These are phyloP conservation scores for Tetrapedia diversipes DNA, from an alignment of 2,888 invertebrate species.

Conservation along the genomic window DNA sequence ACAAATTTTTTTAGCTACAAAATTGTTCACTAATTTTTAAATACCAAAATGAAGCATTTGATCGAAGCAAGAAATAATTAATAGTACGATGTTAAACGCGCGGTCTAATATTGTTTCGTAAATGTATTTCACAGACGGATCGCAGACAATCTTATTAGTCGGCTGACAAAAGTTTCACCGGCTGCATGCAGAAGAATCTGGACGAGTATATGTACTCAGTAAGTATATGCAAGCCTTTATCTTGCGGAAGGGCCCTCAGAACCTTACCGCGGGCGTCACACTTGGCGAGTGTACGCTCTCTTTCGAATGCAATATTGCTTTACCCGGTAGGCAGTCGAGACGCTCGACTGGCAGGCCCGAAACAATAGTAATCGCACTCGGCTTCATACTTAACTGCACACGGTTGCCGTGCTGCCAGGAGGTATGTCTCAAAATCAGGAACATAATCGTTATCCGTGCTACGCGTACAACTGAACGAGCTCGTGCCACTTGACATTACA, in stretches of 20 bases:
- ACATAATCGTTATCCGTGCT: constrained; percentile 54
- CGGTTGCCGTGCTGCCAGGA: constrained; percentile 59
- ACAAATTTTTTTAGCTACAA: too few relatives aligned
- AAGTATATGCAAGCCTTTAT: constrained; percentile 80
- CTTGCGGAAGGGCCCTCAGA: constrained; percentile 75
- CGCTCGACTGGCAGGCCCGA: constrained; percentile 69
- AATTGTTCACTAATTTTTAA: too few relatives aligned
- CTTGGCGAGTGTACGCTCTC: constrained; percentile 72
- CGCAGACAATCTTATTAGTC: constrained; percentile 67
- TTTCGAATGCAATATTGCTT: constrained; percentile 75
- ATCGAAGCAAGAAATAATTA: too few relatives aligned
- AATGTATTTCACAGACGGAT: not conserved
- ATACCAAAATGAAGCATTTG: too few relatives aligned
- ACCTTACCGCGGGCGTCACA: constrained; percentile 79
- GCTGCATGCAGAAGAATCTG: constrained; percentile 60
- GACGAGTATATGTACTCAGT: constrained; percentile 71
- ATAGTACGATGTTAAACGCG: too few relatives aligned
- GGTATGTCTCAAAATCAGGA: constrained; percentile 60
- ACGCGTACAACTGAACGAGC: constrained; percentile 15
- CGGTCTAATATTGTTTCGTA: too few relatives aligned
- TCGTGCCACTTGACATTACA: not conserved
- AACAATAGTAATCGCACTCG: constrained; percentile 75
- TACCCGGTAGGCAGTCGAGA: constrained; percentile 68
- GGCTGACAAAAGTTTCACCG: constrained; percentile 73
- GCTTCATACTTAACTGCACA: constrained; percentile 64